phyloP scores from a whole-genome alignment of 2,888 invertebrate species.

The Watsonalla cultraria region DNA sequence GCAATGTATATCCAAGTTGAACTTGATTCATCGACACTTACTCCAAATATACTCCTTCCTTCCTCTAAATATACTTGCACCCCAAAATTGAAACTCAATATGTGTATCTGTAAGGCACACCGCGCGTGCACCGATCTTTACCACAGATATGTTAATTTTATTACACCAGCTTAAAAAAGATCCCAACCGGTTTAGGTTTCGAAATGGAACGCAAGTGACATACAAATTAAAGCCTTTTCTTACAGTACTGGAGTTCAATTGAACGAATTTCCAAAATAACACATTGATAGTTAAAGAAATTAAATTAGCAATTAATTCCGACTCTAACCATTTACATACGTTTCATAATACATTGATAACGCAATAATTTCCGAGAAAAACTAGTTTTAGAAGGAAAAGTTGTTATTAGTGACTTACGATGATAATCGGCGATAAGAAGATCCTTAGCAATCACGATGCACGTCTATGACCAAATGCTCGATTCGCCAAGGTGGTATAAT shows the following conservation, averaged over 20 bases:
- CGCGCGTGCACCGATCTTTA: conserved; percentile 55
- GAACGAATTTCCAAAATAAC: conserved; percentile 33
- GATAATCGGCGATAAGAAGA: conserved; percentile 38
- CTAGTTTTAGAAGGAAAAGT: conserved; percentile 28
- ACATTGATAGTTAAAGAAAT: conserved; percentile 20
- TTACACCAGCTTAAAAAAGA: conserved; percentile 67
- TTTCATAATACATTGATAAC: conserved; percentile 26
- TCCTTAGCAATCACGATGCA: conserved; percentile 50
- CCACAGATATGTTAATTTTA: conserved; percentile 72
- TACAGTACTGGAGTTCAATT: conserved; percentile 38
- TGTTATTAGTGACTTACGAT: conserved; percentile 51
- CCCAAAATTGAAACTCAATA: conserved; percentile 30
- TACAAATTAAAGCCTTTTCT: conserved; percentile 63
- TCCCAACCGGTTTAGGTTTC: conserved; percentile 68
- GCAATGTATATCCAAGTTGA: too few relatives aligned
- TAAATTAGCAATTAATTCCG: conserved; percentile 19
- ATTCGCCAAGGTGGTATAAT: conserved; percentile 19
- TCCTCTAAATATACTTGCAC: conserved; percentile 21
- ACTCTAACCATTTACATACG: conserved; percentile 36
- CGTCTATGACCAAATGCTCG: conserved; percentile 31
- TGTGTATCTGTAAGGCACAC: conserved; percentile 15
- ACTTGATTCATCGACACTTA: too few relatives aligned
- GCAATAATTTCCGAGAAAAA: conserved; percentile 27
- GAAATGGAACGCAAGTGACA: conserved; percentile 69
- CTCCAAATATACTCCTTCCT: neutral